phyloP scores from a whole-genome alignment of 2,888 invertebrate genomes.

The Lithophane ornitopus region DNA sequence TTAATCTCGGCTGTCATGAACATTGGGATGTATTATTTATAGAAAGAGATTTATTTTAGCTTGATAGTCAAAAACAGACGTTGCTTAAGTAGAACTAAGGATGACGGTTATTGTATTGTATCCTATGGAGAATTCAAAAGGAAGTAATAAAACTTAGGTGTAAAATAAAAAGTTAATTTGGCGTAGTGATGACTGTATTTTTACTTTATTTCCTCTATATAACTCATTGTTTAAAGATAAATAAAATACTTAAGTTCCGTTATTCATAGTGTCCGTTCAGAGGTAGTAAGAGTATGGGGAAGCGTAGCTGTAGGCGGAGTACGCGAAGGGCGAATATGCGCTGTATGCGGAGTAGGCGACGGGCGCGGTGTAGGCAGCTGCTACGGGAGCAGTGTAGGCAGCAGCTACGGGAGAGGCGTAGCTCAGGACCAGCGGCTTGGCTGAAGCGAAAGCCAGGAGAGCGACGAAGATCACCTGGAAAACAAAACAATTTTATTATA shows the following conservation, averaged over 20 bases:
- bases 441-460: slow-evolving; percentile 85
- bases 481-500: background rate
- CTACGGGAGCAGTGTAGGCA: slow-evolving; percentile 76
- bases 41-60: background rate
- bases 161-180: slow-evolving; percentile 38
- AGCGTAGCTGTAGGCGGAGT: slow-evolving; percentile 78
- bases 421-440: slow-evolving; percentile 74
- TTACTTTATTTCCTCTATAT: slow-evolving; percentile 44
- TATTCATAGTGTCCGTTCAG: slow-evolving; percentile 44
- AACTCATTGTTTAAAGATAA: slow-evolving; percentile 64
- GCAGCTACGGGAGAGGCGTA: slow-evolving; percentile 76
- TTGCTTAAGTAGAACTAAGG: background rate
- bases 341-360: slow-evolving; percentile 81
- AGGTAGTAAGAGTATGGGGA: slow-evolving; percentile 78
- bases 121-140: background rate
- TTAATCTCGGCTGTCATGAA: slow-evolving; percentile 21
- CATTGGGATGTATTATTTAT: background rate
- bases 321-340: slow-evolving; percentile 75
- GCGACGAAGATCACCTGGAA: slow-evolving; percentile 89
- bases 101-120: too few relatives aligned
- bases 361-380: slow-evolving; percentile 80
- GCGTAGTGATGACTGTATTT: slow-evolving; percentile 59
- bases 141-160: background rate
- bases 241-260: slow-evolving; percentile 26
- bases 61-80: background rate